Conservation (phyloP, 2,797 vertebrate genomes). For the Tadarida brasiliensis region DNA sequence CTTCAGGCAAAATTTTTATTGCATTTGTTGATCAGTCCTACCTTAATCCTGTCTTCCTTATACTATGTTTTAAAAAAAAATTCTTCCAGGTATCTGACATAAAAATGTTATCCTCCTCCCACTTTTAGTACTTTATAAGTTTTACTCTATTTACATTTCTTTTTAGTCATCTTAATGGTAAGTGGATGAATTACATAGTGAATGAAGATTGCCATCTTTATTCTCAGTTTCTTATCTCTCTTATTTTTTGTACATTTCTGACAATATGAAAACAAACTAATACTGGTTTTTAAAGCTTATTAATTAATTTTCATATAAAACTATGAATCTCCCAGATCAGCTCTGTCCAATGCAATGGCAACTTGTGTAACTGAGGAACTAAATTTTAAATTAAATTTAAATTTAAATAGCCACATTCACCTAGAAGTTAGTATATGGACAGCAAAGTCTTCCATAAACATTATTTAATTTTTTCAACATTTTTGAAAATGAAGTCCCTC, state of each 20-base stretch:
- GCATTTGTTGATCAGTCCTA: neutral
- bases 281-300: neutral
- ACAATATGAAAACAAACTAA: constrained; percentile 10
- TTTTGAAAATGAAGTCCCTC: neutral
- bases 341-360: neutral
- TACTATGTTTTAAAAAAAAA: constrained; percentile 30
- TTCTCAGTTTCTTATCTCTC: neutral
- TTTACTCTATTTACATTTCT: neutral
- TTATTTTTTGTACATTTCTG: neutral
- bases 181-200: neutral
- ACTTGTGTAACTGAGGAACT: neutral
- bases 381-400: constrained; percentile 39
- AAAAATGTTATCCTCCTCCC: neutral
- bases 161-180: constrained; percentile 16
- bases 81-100: neutral
- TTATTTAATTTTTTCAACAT: neutral
- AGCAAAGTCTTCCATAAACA: neutral
- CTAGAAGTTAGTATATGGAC: neutral
- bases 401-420: neutral
- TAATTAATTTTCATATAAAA: constrained; percentile 9
- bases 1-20: neutral
- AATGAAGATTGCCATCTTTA: neutral
- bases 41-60: neutral
- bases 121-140: neutral
- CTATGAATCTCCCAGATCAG: neutral